These are phyloP conservation scores for Stichodactyla helianthus DNA, from an alignment of 64 coral and sea anemone genomes.

Conservation along the genomic window DNA sequence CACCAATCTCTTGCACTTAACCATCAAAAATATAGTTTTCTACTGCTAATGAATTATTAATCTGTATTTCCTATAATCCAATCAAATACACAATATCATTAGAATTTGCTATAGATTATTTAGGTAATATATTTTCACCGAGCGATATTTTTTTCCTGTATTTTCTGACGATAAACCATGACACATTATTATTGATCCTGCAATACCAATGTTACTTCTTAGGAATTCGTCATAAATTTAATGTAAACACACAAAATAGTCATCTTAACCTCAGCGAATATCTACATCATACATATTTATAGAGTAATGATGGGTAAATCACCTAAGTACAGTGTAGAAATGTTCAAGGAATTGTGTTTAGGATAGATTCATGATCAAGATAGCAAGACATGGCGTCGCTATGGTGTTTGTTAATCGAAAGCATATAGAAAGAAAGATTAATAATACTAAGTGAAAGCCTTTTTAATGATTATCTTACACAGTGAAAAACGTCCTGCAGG, in stretches of 20 bases:
- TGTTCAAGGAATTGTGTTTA: too few species aligned
- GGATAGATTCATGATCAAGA: too few species aligned
- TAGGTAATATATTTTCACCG: neutral
- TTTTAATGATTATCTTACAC: neutral
- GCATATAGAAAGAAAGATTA: neutral
- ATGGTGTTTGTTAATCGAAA: neutral
- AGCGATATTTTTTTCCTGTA: neutral
- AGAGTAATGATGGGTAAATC: too few species aligned
- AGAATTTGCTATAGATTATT: neutral
- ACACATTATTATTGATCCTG: neutral
- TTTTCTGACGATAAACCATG: neutral
- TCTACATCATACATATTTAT: too few species aligned
- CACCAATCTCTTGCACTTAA: neutral
- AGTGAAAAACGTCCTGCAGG: neutral
- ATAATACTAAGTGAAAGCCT: neutral
- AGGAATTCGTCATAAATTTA: too few species aligned
- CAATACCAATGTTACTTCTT: neutral
- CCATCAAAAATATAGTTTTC: neutral
- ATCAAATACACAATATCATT: neutral
- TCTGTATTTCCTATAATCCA: neutral
- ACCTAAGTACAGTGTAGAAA: too few species aligned
- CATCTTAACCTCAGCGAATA: neutral
- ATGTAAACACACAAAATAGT: neutral
- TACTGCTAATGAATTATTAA: constrained; percentile 6
- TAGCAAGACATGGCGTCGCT: too few species aligned